phyloP scores from a whole-genome alignment of 2,113 vertebrate genomes.

The Chitala chitala region DNA sequence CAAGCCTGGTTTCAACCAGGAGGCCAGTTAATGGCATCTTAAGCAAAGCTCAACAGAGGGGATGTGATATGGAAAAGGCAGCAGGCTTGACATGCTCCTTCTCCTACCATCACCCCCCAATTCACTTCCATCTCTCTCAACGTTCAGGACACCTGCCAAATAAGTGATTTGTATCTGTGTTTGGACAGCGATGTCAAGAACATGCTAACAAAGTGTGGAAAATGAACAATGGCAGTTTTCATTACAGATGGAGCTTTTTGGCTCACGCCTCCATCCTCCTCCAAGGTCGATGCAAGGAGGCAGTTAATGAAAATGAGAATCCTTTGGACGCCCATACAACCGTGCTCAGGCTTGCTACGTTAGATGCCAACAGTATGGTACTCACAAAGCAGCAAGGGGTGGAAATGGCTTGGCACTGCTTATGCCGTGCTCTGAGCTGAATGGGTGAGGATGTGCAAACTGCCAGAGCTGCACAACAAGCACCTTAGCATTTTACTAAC shows the following conservation, averaged over 20 bases:
- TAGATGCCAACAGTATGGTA: too few relatives aligned
- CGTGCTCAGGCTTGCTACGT: background rate
- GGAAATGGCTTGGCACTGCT: too few relatives aligned
- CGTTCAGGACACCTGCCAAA: conserved; percentile 15
- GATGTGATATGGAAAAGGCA: background rate
- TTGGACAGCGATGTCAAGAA: conserved; percentile 25
- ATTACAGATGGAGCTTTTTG: conserved; percentile 4
- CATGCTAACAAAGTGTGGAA: background rate
- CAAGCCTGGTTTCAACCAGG: background rate
- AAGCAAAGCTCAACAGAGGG: too few relatives aligned
- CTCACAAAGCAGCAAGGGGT: too few relatives aligned
- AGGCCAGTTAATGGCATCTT: too few relatives aligned
- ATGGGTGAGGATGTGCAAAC: too few relatives aligned
- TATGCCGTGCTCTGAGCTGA: too few relatives aligned
- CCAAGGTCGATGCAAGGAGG: conserved; percentile 4
- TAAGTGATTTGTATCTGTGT: conserved; percentile 21
- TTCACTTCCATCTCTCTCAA: background rate
- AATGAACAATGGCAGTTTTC: conserved; percentile 6
- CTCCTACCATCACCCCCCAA: background rate
- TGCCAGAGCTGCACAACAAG: too few relatives aligned
- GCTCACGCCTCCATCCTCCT: background rate
- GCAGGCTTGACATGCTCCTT: background rate
- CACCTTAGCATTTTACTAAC: too few relatives aligned
- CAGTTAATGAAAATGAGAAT: background rate
- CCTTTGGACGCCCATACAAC: background rate